Conservation (phyloP, 92 coral and sea anemone genomes). For the Epizoanthus scotinus region DNA sequence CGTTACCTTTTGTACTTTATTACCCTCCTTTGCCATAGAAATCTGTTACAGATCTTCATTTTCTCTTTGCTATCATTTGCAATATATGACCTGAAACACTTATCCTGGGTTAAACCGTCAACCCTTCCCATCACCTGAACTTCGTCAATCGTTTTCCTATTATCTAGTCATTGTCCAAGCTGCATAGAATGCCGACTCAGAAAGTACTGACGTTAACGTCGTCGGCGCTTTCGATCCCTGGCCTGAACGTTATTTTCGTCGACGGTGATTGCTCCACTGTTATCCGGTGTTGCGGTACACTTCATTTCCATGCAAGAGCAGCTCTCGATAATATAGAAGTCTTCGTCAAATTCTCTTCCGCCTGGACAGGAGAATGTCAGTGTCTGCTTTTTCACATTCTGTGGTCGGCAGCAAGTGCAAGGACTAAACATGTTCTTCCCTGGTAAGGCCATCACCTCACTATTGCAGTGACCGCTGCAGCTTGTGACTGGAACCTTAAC, state of each 20-base stretch:
- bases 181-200: background rate
- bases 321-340: conserved; percentile 54
- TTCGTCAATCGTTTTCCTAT: conserved; percentile 29
- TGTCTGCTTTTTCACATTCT: background rate
- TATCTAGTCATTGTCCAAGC: conserved; percentile 6
- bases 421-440: conserved; percentile 49
- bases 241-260: conserved; percentile 44
- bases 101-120: conserved; percentile 24
- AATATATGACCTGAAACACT: conserved; percentile 9
- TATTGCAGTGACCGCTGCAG: conserved; percentile 60
- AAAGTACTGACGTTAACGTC: conserved; percentile 44
- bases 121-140: conserved; percentile 37
- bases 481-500: conserved; percentile 28
- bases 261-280: conserved; percentile 40
- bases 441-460: conserved; percentile 48
- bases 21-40: conserved; percentile 26
- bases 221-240: conserved; percentile 36
- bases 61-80: background rate
- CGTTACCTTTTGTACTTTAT: background rate
- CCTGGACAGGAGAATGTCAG: conserved; percentile 44
- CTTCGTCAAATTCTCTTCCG: conserved; percentile 37
- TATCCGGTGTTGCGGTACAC: conserved; percentile 52
- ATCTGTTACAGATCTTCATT: conserved; percentile 24
- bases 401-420: conserved; percentile 66
- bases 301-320: conserved; percentile 57